Base-by-base conservation (phyloP, 2,113 vertebrate genomes). In the Blennius ocellaris region DNA sequence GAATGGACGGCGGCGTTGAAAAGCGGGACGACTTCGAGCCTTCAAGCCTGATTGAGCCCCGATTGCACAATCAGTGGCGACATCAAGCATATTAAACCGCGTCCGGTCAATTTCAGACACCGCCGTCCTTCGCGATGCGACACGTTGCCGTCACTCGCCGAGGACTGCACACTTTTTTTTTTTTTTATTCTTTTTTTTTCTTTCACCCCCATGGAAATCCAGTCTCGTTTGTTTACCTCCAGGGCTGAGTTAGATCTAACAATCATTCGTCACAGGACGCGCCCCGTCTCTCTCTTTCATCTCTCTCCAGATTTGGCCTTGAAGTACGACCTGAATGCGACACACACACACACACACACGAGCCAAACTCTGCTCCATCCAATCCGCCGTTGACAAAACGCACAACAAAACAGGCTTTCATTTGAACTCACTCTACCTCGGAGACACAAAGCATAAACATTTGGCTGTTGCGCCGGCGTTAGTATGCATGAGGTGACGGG, bases 191-290 rank as follows among this genome's bases (percentile, higher is more conserved):
- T 30, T 30, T 30, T 30, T 30, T 30, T 30, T 30, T 30, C 4
- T 68, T 81, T 87, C 55, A 75, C n/a, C 69, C 62, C 50, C 57
- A n/a, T 36, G 73, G 81, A 78, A 70, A 85, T 83, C 80, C 73
- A 43, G 57, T 57, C 74, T 66, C 7, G 49, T 89, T 87, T 87
- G 83, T 87, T 90, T 87, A 87, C 80, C 82, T 83, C 56, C 15
- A 12, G 66, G 76, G 43, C 47, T 11, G 76, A 84, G 50, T 67
- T 82, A 41, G 74, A 84, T 86, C 89, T 84, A 69, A 76, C 83
- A 80, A 87, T 87, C 85, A 76, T 81, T 84, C 59, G 77, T 83
- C 78, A 81, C 79, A 73, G 86, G 76, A 81, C 67, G 39, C 49
- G 10, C 51, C 44, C 60, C 12, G 64, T 68, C 78, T 56, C 44